These are phyloP conservation scores for Brachystomella parvula DNA, from an alignment of 1,140 invertebrate genomes.

Conservation along the genomic window DNA sequence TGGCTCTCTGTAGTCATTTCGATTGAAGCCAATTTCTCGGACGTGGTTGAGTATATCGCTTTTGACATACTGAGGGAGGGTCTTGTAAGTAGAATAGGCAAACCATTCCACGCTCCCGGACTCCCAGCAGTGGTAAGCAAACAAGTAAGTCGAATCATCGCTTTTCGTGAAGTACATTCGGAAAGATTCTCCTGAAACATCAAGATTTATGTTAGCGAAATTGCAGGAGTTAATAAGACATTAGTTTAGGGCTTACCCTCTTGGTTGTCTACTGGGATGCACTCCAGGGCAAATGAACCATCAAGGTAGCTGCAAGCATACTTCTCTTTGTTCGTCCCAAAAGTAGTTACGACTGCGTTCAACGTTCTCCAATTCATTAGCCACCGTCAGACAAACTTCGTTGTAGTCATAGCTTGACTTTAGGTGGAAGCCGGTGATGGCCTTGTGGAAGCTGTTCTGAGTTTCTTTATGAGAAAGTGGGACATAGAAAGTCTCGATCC, in stretches of 20 bases:
- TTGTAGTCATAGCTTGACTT: neutral
- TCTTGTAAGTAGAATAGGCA: neutral
- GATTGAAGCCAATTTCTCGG: neutral
- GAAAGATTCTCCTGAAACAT: neutral
- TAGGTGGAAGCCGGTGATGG: neutral
- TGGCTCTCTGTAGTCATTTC: neutral
- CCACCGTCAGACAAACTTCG: neutral
- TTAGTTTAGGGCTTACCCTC: neutral
- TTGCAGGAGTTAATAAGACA: neutral
- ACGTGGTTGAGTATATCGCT: neutral
- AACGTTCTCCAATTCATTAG: neutral
- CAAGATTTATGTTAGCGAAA: no score
- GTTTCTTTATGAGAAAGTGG: neutral
- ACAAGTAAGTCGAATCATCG: neutral
- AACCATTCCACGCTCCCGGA: neutral
- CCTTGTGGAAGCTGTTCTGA: neutral
- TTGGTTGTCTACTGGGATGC: neutral
- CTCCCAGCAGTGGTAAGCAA: neutral
- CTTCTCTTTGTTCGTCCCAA: neutral
- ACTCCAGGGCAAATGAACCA: neutral
- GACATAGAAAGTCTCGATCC: neutral
- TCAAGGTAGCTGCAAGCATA: neutral
- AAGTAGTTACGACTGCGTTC: neutral
- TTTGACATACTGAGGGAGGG: neutral
- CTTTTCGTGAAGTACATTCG: neutral